phyloP scores from a whole-genome alignment of 2,797 vertebrate genomes.

The Galagoides demidoff region DNA sequence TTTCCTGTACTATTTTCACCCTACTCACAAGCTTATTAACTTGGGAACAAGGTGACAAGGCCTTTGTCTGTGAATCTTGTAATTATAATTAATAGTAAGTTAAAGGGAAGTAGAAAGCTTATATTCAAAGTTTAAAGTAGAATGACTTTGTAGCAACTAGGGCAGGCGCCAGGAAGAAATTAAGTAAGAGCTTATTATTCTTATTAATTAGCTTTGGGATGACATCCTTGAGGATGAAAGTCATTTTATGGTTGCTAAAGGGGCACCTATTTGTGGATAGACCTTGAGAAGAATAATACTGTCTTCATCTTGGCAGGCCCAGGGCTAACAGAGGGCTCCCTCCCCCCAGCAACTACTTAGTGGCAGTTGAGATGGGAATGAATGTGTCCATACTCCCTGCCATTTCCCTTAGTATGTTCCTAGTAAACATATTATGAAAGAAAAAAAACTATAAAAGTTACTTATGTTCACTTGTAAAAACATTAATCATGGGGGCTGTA shows the following conservation, averaged over 20 bases:
- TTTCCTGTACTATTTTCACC: slow-evolving; percentile 68
- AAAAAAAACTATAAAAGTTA: not conserved
- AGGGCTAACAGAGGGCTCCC: accelerated
- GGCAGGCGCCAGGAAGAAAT: slow-evolving; percentile 62
- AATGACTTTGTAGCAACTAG: slow-evolving; percentile 67
- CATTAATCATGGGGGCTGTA: not conserved
- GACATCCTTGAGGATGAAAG: slow-evolving; percentile 22
- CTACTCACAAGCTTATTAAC: slow-evolving; percentile 72
- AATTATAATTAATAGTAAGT: slow-evolving; percentile 83
- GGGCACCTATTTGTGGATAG: not conserved
- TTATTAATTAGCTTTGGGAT: slow-evolving; percentile 66
- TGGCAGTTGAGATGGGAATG: not conserved
- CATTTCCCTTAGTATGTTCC: not conserved
- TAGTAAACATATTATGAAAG: not conserved
- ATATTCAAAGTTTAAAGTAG: slow-evolving; percentile 78
- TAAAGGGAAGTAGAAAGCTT: slow-evolving; percentile 71
- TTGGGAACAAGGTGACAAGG: slow-evolving; percentile 69
- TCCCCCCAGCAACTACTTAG: no score
- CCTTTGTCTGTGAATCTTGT: slow-evolving; percentile 74
- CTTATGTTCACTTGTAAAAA: not conserved
- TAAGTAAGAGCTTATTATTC: slow-evolving; percentile 65
- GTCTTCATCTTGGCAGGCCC: not conserved
- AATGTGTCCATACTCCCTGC: not conserved
- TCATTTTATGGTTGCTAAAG: not conserved
- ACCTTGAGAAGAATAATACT: not conserved